Conservation (phyloP, 2,888 invertebrate genomes). For the Aromia moschata region DNA sequence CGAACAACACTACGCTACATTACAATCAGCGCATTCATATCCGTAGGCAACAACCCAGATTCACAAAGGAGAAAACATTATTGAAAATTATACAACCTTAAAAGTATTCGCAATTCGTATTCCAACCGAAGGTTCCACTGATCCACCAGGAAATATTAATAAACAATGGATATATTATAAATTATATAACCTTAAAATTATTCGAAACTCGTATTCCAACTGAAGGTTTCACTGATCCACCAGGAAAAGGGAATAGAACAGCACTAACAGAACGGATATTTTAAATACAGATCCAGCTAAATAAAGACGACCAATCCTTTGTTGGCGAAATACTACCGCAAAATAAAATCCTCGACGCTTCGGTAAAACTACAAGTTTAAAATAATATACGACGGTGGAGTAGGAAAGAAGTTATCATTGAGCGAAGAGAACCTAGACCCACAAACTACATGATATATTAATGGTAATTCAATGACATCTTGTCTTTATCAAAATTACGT, state of each 20-base stretch:
- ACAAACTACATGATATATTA: conserved; percentile 45
- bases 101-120: too few relatives aligned
- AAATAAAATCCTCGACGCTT: conserved; percentile 40
- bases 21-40: too few relatives aligned
- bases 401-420: conserved; percentile 57
- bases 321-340: conserved; percentile 18
- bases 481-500: conserved; percentile 16
- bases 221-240: conserved; percentile 3
- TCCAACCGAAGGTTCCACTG: too few relatives aligned
- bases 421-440: conserved; percentile 52
- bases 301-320: conserved; percentile 13
- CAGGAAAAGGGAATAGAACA: not conserved
- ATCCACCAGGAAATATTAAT: too few relatives aligned
- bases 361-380: conserved; percentile 29
- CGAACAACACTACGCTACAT: too few relatives aligned
- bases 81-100: too few relatives aligned
- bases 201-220: not conserved
- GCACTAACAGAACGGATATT: conserved; percentile 5
- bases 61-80: too few relatives aligned
- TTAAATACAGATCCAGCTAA: not conserved
- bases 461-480: conserved; percentile 33
- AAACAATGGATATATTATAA: too few relatives aligned
- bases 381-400: conserved; percentile 30
- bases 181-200: too few relatives aligned
- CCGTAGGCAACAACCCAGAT: too few relatives aligned